Conservation (phyloP, 2,888 invertebrate genomes). For the Drosophila glabriapex region DNA sequence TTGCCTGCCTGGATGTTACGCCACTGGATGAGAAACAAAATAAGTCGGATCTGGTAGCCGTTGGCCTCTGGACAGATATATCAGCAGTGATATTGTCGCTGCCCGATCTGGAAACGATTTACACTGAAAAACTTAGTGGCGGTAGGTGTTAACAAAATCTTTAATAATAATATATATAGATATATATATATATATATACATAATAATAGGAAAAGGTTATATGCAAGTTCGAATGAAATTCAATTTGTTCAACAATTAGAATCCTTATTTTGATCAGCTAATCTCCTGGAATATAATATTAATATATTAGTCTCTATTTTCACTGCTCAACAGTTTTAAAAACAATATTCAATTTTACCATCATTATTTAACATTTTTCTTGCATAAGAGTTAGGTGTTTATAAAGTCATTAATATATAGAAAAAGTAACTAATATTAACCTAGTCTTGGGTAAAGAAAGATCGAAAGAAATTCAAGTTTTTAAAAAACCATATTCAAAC, state of each 20-base stretch:
- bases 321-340: background rate
- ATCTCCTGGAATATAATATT: background rate
- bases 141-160: constrained; percentile 85
- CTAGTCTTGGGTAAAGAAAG: background rate
- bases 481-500: background rate
- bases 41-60: constrained; percentile 92
- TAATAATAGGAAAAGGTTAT: background rate
- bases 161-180: background rate
- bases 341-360: background rate
- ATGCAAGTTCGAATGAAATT: background rate
- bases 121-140: constrained; percentile 95
- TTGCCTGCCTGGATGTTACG: constrained; percentile 97
- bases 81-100: constrained; percentile 94
- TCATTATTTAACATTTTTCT: background rate
- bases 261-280: background rate
- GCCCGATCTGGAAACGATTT: constrained; percentile 92
- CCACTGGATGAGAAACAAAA: constrained; percentile 89
- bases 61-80: constrained; percentile 99
- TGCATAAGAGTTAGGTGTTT: background rate
- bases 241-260: background rate
- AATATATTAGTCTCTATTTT: background rate
- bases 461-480: background rate
- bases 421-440: background rate
- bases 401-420: too few relatives aligned
- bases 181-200: too few relatives aligned